Percentiles rank a stretch among this genome's conserved stretches.
These are phyloP conservation scores for Apostichopus californicus DNA, from an alignment of 35 echinoderm and acorn worm genomes.

Conservation along the genomic window DNA sequence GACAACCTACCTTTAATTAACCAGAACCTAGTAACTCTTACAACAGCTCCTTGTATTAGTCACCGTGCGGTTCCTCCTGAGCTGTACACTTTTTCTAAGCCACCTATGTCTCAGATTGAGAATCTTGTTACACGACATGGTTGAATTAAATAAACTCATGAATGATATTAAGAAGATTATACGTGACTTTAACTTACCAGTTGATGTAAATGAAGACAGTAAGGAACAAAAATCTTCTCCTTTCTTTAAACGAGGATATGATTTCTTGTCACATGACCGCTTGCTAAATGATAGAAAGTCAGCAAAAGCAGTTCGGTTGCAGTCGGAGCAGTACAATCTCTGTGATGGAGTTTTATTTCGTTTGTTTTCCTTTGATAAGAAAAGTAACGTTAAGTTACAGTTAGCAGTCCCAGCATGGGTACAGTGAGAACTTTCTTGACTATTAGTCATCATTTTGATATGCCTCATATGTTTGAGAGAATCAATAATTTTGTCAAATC, in stretches of 20 bases:
- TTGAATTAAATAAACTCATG: slow-evolving; percentile 52
- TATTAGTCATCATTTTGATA: slow-evolving; percentile 30
- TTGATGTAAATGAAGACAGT: slow-evolving; percentile 48
- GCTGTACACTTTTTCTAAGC: background rate
- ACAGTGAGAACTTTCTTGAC: slow-evolving; percentile 53
- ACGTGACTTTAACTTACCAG: slow-evolving; percentile 55
- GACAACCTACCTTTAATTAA: no score
- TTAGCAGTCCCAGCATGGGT: slow-evolving; percentile 38
- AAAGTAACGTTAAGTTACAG: slow-evolving; percentile 24
- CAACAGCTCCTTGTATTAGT: background rate
- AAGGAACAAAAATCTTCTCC: slow-evolving; percentile 49
- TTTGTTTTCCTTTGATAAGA: slow-evolving; percentile 28
- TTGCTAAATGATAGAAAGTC: slow-evolving; percentile 51
- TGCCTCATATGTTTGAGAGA: slow-evolving; percentile 53
- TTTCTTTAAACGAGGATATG: slow-evolving; percentile 59
- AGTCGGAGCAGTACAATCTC: slow-evolving; percentile 64
- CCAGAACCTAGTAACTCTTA: no score
- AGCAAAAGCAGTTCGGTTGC: slow-evolving; percentile 36
- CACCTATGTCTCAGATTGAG: slow-evolving; percentile 39
- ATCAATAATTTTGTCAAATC: slow-evolving; percentile 57
- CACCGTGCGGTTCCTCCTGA: slow-evolving; percentile 9
- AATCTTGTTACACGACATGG: slow-evolving; percentile 37
- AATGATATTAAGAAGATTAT: slow-evolving; percentile 52
- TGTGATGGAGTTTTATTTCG: slow-evolving; percentile 57
- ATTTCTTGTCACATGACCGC: slow-evolving; percentile 60